Evolutionary conservation across 2,888 invertebrate species (phyloP), one percentile per base, ranked within the genome.

Genomic region (Philereme vetulata): DNA sequence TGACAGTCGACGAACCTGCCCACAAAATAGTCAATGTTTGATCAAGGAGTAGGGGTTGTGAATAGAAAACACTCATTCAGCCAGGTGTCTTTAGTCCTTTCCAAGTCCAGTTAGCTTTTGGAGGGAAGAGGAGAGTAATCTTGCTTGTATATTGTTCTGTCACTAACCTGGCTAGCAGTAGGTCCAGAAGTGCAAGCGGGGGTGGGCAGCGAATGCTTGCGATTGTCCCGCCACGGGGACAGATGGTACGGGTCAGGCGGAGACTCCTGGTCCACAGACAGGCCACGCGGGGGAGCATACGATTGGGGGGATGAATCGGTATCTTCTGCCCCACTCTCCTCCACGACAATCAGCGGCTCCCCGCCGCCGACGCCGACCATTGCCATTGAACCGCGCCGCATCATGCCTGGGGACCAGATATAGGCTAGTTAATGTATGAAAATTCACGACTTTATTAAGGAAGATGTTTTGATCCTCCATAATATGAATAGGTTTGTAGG

Each of bases 131-230:
- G 21, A 21, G 21, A 21, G 21, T 21, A 21, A 21, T 21, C 21
- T 21, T 21, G 21, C 21, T 21, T 21, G 21, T 21, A 21, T 21
- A 21, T 21, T 21, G 21, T 21, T 21, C 2, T 38, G 7, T 6
- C 8, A 38, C 38, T 6, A 21, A 97, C 97, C 93, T 97, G 97
- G 71, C 96, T 96, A 44, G 97, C 97, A 46, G 97, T 97, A 60
- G 97, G 97, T 51, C 97, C 97, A 58, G 96, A 95, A 34, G 96
- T 96, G 75, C 97, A 97, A 71, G 96, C 95, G 2, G 97, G 97
- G 0, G 97, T 96, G 2, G 97, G 97, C 72, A 97, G 87, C 33
- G 97, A 97, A 76, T 96, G 96, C 77, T 97, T 97, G 72, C 97
- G 93, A 1, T 95, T 94, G 72, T 96, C 96, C 32, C 96, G 93